A percentile compares a stretch with the other conserved stretches of the same genome.
These are phyloP conservation scores for Drosophila emarginata DNA, from an alignment of 2,888 invertebrate species.

Conservation along the genomic window DNA sequence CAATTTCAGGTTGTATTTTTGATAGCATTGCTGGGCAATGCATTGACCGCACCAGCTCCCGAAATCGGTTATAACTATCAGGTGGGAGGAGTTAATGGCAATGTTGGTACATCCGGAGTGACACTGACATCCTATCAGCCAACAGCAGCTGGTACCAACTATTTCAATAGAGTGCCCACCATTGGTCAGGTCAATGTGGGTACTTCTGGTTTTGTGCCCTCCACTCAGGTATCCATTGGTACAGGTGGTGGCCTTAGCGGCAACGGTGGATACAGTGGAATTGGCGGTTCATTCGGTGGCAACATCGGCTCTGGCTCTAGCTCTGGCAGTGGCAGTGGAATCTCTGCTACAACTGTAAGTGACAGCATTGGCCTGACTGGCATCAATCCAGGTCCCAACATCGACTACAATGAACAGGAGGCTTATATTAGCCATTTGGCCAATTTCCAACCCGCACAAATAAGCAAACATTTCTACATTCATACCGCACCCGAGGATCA, in stretches of 20 bases:
- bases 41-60: constrained; percentile 65
- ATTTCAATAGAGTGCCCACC: constrained; percentile 54
- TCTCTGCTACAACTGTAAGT: constrained; percentile 35
- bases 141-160: constrained; percentile 64
- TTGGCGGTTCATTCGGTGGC: too few relatives aligned
- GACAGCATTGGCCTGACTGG: constrained; percentile 54
- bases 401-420: constrained; percentile 67
- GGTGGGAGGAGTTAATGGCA: constrained; percentile 51
- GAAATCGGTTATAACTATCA: constrained; percentile 75
- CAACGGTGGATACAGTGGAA: constrained; percentile 10
- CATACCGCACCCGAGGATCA: constrained; percentile 81
- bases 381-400: constrained; percentile 51
- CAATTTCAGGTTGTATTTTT: constrained; percentile 53
- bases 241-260: not conserved
- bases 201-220: constrained; percentile 36
- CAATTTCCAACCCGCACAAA: constrained; percentile 71
- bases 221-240: constrained; percentile 16
- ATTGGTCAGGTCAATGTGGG: constrained; percentile 53
- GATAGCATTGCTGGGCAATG: constrained; percentile 55
- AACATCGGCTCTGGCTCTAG: constrained; percentile 8
- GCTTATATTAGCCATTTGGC: constrained; percentile 62
- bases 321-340: too few relatives aligned
- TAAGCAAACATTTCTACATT: constrained; percentile 80
- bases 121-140: constrained; percentile 66
- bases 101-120: not conserved